These are phyloP conservation scores for Steromphala cineraria DNA, from an alignment of 2,888 invertebrate species.

Conservation along the genomic window DNA sequence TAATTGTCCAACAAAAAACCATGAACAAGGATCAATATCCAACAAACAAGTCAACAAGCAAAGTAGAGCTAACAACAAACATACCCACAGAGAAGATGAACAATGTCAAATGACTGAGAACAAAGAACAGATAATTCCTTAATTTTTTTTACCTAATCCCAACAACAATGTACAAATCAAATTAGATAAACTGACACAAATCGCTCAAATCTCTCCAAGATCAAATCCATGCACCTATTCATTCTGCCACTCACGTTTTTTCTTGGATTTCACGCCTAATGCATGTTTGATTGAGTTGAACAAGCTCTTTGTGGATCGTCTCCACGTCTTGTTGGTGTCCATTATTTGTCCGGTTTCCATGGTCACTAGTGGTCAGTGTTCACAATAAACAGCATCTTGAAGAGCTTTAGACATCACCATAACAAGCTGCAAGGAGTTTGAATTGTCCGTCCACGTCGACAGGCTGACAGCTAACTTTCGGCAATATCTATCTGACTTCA, in stretches of 20 bases:
- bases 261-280: neutral
- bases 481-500: neutral
- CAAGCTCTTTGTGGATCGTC: neutral
- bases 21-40: too few species aligned
- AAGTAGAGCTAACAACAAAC: too few species aligned
- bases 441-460: neutral
- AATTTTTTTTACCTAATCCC: too few species aligned
- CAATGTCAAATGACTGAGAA: too few species aligned
- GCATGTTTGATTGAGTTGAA: neutral
- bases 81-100: too few species aligned
- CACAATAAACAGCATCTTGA: neutral
- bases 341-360: neutral
- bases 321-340: neutral
- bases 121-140: too few species aligned
- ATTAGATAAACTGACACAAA: too few species aligned
- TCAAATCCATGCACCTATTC: too few species aligned
- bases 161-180: too few species aligned
- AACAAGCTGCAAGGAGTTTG: neutral
- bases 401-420: neutral
- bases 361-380: conserved; percentile 2
- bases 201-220: too few species aligned
- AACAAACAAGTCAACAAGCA: too few species aligned
- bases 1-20: too few species aligned
- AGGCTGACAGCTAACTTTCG: neutral
- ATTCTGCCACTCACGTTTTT: neutral